Evolutionary conservation across 2,888 invertebrate genomes (phyloP).

Genomic region (Rosalia funebris): DNA sequence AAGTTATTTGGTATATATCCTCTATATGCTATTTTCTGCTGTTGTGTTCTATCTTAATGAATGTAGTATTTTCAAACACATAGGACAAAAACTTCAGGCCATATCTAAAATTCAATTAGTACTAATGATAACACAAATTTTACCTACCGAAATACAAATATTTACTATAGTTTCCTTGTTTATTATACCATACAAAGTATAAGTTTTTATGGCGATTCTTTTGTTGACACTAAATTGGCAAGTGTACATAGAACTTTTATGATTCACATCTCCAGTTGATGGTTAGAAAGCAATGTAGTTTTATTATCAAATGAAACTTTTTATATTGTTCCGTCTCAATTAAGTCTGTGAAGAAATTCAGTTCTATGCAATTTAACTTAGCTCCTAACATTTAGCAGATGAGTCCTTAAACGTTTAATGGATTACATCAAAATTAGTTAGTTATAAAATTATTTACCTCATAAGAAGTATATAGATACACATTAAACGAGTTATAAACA

Average conservation of each 20-base stretch:
- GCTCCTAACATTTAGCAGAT: not conserved
- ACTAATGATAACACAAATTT: too few relatives aligned
- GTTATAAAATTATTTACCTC: too few relatives aligned
- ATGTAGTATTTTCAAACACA: too few relatives aligned
- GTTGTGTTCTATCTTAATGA: too few relatives aligned
- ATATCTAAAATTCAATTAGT: too few relatives aligned
- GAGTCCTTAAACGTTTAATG: not conserved
- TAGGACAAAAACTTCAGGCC: too few relatives aligned
- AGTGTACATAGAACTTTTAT: constrained; percentile 16
- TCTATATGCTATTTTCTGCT: too few relatives aligned
- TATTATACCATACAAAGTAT: constrained; percentile 3
- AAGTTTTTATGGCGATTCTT: constrained; percentile 2
- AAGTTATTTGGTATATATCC: too few relatives aligned
- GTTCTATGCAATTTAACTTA: constrained; percentile 1
- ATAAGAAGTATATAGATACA: too few relatives aligned
- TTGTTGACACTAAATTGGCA: constrained; percentile 20
- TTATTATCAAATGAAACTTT: constrained; percentile 19
- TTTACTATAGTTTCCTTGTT: too few relatives aligned
- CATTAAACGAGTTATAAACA: too few relatives aligned
- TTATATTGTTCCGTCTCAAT: constrained; percentile 10
- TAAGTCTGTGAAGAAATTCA: constrained; percentile 9
- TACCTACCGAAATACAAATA: too few relatives aligned
- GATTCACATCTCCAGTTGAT: constrained; percentile 14
- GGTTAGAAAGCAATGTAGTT: constrained; percentile 16
- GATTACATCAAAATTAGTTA: not conserved